Evolutionary conservation across 2,888 invertebrate species (phyloP), one percentile per base, ranked within the genome.

Genomic region (Lepidocyrtinus sp.): DNA sequence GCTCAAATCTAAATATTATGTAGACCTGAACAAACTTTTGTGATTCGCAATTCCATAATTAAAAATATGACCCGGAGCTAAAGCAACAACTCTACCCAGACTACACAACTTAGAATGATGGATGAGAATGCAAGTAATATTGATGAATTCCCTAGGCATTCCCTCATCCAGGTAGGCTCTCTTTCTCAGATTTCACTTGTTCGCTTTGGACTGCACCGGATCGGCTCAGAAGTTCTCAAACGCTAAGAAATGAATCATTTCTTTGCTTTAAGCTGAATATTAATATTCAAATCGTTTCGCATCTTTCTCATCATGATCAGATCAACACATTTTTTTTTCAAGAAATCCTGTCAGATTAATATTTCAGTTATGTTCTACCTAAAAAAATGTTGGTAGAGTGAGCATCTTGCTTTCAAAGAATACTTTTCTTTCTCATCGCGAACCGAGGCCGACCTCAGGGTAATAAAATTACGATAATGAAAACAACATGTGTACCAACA

Each of bases 401-500:
- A 50, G n/a, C n/a, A 50, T 50, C 50, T n/a, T 50, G 50, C 17
- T 50, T 50, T 2, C 17, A 7, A 50, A 50, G 17, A 50, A 50
- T 50, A 17, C 50, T 50, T 50, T 7, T 2, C 50, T n/a, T 50
- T 50, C 17, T 50, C 50, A n/a, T 50, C 12, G 17, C 17, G 17
- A n/a, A n/a, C 17, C 2, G 50, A n/a, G 12, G 50, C 50, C n/a
- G 68, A 72, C 68, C 78, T 68, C 72, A 73, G 24, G 68, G 73
- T 73, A 69, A 79, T 73, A 79, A 79, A 74, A 79, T 73, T 67
- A 68, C 69, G 63, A 73, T 79, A 74, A 78, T 79, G 73, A 79
- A 79, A 63, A 78, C n/a, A 79, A 69, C 78, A 73, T 79, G 65
- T 68, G 68, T 74, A 79, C 19, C 59, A 74, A 22, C 55, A 64